Conservation (phyloP, 37 sponge, comb jelly and placozoan genomes). For the Ianthella basta region DNA sequence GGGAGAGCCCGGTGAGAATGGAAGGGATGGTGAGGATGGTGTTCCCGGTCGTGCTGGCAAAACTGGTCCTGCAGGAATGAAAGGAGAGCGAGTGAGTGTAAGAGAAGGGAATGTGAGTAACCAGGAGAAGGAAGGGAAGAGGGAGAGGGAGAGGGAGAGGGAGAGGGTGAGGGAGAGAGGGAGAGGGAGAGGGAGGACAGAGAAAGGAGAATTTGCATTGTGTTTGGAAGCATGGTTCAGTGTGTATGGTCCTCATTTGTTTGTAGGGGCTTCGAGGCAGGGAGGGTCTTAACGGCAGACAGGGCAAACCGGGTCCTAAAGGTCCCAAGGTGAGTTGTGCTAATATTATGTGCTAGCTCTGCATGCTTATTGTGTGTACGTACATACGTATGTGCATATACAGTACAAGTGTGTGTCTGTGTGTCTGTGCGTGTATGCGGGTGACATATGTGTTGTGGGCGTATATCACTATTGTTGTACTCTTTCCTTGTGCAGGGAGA, state of each 20-base stretch:
- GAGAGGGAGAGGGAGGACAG: too few species aligned
- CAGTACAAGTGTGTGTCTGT: too few species aligned
- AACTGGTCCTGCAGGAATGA: background rate
- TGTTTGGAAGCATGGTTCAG: background rate
- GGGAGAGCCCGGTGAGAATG: constrained; percentile 24
- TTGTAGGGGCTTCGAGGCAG: background rate
- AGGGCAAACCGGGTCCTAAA: constrained; percentile 17
- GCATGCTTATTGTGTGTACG: too few species aligned
- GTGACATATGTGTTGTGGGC: too few species aligned
- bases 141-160: constrained; percentile 24
- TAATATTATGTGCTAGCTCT: too few species aligned
- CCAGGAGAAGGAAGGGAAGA: background rate
- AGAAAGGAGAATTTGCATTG: too few species aligned
- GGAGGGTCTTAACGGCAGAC: background rate
- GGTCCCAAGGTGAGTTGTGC: background rate
- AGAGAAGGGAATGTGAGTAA: background rate
- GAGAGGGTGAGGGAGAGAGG: constrained; percentile 18
- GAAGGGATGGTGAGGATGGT: too few species aligned
- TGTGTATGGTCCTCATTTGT: background rate
- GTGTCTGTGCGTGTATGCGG: too few species aligned
- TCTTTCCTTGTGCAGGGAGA: too few species aligned
- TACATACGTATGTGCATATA: too few species aligned
- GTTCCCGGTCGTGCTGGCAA: background rate
- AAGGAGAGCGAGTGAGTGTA: background rate
- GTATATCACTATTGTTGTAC: too few species aligned